These are phyloP conservation scores for Polyergus mexicanus DNA, from an alignment of 1,140 invertebrate genomes.

Conservation along the genomic window DNA sequence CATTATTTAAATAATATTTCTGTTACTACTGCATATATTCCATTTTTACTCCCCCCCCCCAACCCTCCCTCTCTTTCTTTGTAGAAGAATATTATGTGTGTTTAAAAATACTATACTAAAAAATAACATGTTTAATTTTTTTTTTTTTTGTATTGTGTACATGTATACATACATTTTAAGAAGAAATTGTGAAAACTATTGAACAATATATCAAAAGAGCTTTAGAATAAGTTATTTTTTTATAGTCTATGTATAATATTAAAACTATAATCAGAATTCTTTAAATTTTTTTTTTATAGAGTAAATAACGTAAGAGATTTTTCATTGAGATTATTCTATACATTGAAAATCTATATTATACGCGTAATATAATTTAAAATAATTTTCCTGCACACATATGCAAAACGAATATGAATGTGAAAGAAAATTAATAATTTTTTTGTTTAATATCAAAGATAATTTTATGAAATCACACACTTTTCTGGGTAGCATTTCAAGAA, in stretches of 20 bases:
- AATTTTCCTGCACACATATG: background rate
- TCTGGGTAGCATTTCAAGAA: too few relatives aligned
- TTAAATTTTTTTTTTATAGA: constrained; percentile 37
- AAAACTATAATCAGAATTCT: constrained; percentile 70
- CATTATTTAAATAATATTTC: constrained; percentile 21
- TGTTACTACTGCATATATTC: constrained; percentile 12
- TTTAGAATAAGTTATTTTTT: constrained; percentile 39
- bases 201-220: constrained; percentile 15
- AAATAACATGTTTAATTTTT: background rate
- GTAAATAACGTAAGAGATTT: background rate
- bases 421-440: background rate
- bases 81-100: background rate
- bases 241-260: constrained; percentile 27
- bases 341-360: too few relatives aligned
- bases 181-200: constrained; percentile 34
- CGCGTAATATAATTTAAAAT: background rate
- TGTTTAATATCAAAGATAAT: background rate
- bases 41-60: background rate
- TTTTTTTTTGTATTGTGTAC: background rate
- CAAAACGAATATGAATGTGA: background rate
- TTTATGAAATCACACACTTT: constrained; percentile 9
- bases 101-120: too few relatives aligned
- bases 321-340: too few relatives aligned
- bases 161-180: background rate
- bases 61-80: background rate